Evolutionary conservation across 2,888 invertebrate species (phyloP), one percentile per base, ranked within the genome.

Genomic region (Parochlus steinenii): DNA sequence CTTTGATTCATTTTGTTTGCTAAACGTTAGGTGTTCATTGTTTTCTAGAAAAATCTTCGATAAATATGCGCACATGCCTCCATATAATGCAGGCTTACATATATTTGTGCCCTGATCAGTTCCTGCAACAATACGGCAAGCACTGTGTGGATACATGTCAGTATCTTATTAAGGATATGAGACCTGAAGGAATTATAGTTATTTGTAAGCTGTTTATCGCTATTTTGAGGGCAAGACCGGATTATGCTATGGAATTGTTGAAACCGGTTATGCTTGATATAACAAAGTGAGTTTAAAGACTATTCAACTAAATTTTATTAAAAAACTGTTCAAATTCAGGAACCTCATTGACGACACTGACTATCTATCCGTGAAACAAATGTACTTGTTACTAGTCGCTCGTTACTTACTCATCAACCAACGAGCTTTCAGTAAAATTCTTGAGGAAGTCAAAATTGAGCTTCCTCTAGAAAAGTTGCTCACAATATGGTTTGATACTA

Each of bases 51-150:
- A 68, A 71, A 54, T 78, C 83, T 0, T 71, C 82, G 0, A 89
- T 90, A 50, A 77, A 82, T 54, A 63, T 90, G 8, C 67, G 77
- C 41, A 69, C 74, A 39, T 79, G 82, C 42, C 64, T 89, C 10
- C 72, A 77, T 47, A 79, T 92, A 50, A 76, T 80, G 52, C 74
- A 82, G 54, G 82, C 79, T 1, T 86, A 89, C 53, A 67, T 85
- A 1, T 57, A 87, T 11, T 58, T 90, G 8, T 77, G 75, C 42
- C 82, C 86, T 0, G 73, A 79, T 47, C 69, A 78, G 44, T 83
- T 82, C 50, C 64, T 87, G 39, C 62, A 71, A 45, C 71, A 69
- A 6, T 71, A 76, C 40, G 85, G 86, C 1, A 63, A 64, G 8
- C 65, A 67, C 31, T 69, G 90, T 41, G 70, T 85, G 43, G 63